These are phyloP conservation scores for Gobionotothen gibberifrons DNA, from an alignment of 2,797 vertebrate genomes.

Conservation along the genomic window DNA sequence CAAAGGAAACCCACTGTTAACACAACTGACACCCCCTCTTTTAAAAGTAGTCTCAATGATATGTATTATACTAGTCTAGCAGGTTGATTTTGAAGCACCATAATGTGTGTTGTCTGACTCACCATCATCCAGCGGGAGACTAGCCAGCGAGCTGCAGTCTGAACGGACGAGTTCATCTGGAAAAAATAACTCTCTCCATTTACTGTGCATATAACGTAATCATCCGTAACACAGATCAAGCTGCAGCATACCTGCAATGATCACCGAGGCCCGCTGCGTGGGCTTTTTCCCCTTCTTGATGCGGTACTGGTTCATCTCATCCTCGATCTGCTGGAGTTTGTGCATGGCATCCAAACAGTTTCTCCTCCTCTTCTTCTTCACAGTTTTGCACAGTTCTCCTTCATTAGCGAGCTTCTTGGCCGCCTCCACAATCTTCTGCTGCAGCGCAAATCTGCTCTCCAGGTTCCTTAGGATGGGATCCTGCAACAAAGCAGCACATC, in stretches of 20 bases:
- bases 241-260: slow-evolving; percentile 85
- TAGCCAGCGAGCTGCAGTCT: slow-evolving; percentile 93
- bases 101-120: slow-evolving; percentile 64
- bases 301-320: slow-evolving; percentile 94
- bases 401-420: slow-evolving; percentile 94
- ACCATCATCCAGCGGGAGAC: slow-evolving; percentile 93
- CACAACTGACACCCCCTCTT: background rate
- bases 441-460: slow-evolving; percentile 96
- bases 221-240: background rate
- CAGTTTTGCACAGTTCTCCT: slow-evolving; percentile 92
- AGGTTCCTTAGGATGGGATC: slow-evolving; percentile 93
- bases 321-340: slow-evolving; percentile 95
- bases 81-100: background rate
- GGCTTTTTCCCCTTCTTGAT: slow-evolving; percentile 94
- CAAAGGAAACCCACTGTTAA: slow-evolving; percentile 3
- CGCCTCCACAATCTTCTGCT: slow-evolving; percentile 96
- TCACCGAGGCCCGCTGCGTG: slow-evolving; percentile 89
- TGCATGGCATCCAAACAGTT: slow-evolving; percentile 93
- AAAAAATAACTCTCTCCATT: slow-evolving; percentile 36
- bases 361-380: slow-evolving; percentile 95
- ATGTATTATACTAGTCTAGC: background rate
- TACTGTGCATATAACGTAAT: background rate
- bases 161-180: slow-evolving; percentile 94
- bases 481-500: slow-evolving; percentile 79
- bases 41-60: background rate